Percentiles rank a stretch among this genome's conserved stretches.
Conservation (phyloP, 2,113 vertebrate species). For the Antechinus flavipes region DNA sequence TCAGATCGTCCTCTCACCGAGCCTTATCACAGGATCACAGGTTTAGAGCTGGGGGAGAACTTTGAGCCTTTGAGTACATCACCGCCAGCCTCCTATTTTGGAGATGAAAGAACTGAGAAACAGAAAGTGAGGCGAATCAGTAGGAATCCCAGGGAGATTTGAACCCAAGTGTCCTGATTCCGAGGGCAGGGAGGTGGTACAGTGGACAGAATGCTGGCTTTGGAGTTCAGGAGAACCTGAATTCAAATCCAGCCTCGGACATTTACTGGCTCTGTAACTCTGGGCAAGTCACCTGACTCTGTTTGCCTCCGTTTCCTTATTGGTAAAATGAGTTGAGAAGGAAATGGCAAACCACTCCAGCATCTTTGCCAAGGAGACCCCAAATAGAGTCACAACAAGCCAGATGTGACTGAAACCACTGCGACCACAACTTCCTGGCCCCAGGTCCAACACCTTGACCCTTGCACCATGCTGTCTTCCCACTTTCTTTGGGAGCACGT, state of each 20-base stretch:
- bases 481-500: not conserved
- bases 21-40: not conserved
- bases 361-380: not conserved
- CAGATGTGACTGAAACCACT: not conserved
- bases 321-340: no score
- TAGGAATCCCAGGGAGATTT: not conserved
- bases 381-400: not conserved
- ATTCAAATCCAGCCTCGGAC: not conserved
- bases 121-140: not conserved
- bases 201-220: not conserved
- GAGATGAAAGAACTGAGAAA: not conserved
- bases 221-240: not conserved
- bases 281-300: no score
- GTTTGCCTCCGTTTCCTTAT: no score
- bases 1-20: not conserved
- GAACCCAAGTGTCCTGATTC: not conserved
- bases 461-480: not conserved
- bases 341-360: not conserved
- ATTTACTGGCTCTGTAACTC: no score
- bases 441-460: not conserved
- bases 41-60: not conserved
- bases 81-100: not conserved
- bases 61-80: not conserved
- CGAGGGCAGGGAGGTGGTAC: not conserved
- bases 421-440: not conserved